Percentiles rank a stretch among this genome's conserved stretches.
phyloP scores from a whole-genome alignment of 2,797 vertebrate species.

The Halcyon badia region DNA sequence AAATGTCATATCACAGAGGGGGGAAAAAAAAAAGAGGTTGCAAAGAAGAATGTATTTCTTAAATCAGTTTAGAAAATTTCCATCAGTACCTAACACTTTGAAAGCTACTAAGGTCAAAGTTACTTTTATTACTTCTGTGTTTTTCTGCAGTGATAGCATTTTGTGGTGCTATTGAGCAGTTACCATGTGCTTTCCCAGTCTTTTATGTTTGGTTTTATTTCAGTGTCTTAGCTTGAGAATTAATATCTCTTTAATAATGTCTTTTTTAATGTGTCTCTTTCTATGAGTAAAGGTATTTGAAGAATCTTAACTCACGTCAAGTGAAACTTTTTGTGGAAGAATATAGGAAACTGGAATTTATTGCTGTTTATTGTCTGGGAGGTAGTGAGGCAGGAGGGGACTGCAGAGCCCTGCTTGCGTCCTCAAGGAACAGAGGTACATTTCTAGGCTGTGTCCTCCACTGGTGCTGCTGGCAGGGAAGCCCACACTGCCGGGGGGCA shows the following conservation, averaged over 20 bases:
- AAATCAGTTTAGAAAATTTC: constrained; percentile 46
- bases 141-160: constrained; percentile 43
- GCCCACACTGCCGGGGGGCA: not conserved
- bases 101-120: not conserved
- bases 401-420: not conserved
- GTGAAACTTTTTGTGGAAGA: not conserved
- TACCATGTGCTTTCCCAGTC: not conserved
- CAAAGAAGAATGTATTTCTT: not conserved
- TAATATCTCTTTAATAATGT: not conserved
- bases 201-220: constrained; percentile 24
- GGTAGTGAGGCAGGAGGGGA: not conserved
- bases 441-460: not conserved
- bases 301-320: not conserved
- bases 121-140: constrained; percentile 20
- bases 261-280: not conserved
- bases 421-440: not conserved
- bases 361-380: not conserved
- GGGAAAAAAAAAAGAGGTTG: not conserved
- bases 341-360: not conserved
- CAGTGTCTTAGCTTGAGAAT: not conserved
- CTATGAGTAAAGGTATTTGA: not conserved
- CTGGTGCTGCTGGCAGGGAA: not conserved
- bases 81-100: not conserved
- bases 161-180: not conserved
- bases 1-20: not conserved